Percentiles rank a stretch among this genome's conserved stretches.
Evolutionary conservation across 2,113 vertebrate genomes (phyloP).

Genomic region (Zosterops lateralis): DNA sequence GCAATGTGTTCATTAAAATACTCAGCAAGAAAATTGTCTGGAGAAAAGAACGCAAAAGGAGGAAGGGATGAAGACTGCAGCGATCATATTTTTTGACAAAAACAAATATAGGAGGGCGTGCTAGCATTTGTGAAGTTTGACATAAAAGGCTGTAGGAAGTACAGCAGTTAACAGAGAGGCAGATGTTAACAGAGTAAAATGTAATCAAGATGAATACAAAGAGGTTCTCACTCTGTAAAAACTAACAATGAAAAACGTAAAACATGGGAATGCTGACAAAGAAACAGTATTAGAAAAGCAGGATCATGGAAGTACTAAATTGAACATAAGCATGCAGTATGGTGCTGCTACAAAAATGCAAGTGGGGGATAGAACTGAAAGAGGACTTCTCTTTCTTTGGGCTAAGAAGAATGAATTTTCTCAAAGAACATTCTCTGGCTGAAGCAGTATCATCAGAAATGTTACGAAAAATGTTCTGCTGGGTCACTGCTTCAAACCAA

Average conservation of each 20-base stretch:
- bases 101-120: not conserved
- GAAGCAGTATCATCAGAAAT: not conserved
- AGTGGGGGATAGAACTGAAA: not conserved
- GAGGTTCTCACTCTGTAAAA: not conserved
- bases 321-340: not conserved
- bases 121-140: not conserved
- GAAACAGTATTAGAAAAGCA: not conserved
- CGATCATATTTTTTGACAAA: not conserved
- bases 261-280: not conserved
- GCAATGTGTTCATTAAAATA: not conserved
- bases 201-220: constrained; percentile 29
- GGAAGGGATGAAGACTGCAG: not conserved
- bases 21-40: not conserved
- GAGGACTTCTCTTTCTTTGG: not conserved
- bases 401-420: not conserved
- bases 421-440: not conserved
- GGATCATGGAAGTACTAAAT: not conserved
- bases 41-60: not conserved
- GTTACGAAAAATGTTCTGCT: not conserved
- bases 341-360: not conserved
- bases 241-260: not conserved
- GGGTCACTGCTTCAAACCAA: not conserved
- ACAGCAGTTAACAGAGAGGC: not conserved
- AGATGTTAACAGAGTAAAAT: constrained; percentile 28
- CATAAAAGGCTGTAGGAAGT: not conserved